A percentile compares a stretch with the other conserved stretches of the same genome.
Conservation (phyloP, 2,113 vertebrate species). For the Coptodon rendalli region DNA sequence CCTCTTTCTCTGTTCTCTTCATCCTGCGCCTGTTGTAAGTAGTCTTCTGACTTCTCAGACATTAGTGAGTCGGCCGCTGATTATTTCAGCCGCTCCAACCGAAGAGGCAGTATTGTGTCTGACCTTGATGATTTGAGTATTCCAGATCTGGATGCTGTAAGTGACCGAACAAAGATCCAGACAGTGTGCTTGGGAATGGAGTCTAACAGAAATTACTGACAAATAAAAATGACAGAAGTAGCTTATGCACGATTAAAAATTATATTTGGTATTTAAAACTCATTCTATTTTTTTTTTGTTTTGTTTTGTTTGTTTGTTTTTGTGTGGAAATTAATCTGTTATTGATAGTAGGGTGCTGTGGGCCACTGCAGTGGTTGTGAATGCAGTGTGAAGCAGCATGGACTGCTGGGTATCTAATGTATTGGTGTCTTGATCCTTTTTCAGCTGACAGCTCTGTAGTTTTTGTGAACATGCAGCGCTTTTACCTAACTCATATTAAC, state of each 20-base stretch:
- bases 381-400: background rate
- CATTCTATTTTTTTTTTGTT: background rate
- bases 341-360: background rate
- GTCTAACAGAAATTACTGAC: background rate
- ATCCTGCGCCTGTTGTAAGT: background rate
- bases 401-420: background rate
- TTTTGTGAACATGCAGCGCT: slow-evolving; percentile 52
- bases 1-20: background rate
- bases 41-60: slow-evolving; percentile 84
- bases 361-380: background rate
- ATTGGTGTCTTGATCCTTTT: background rate
- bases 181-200: background rate
- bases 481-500: background rate
- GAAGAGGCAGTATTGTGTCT: slow-evolving; percentile 88
- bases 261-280: background rate
- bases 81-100: slow-evolving; percentile 90
- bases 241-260: slow-evolving; percentile 5
- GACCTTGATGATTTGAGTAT: slow-evolving; percentile 83
- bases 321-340: background rate
- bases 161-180: slow-evolving; percentile 51
- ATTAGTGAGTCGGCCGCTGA: slow-evolving; percentile 89
- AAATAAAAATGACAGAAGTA: background rate
- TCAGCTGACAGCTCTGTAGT: background rate
- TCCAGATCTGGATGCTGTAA: slow-evolving; percentile 84
- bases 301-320: background rate